Base-by-base conservation (phyloP, 2,797 vertebrate genomes). In the Arrhamphus sclerolepis region DNA sequence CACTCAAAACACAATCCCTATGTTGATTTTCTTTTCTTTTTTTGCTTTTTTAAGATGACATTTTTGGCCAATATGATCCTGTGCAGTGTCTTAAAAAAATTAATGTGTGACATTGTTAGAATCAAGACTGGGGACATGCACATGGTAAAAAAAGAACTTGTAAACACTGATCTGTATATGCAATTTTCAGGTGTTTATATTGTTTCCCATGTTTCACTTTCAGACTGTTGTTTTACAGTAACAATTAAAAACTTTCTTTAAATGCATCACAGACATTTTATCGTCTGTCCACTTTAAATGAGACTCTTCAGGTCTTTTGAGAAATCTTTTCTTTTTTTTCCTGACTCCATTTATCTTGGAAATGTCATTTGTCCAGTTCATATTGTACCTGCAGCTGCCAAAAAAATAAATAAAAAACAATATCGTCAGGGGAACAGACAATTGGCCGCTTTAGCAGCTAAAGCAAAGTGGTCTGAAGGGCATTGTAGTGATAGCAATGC, bases 201-300 rank as follows among this genome's bases (percentile, higher is more conserved):
- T 70, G 63, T 64, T 75, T n/a, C 73, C 50, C 66, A 53, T 48
- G 19, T 77, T 70, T 85, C 80, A 87, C 74, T 73, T 66, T 74
- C 60, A 72, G 50, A 71, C 66, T 10, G 19, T 77, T 85, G 76
- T 87, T 92, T 89, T 86, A 81, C 79, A 84, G 76, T 55, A 68
- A 86, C 70, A 89, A 92, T 91, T 87, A 92, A 92, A 55, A 20
- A 16, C 28, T 84, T 79, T 85, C 55, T 83, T 79, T 65, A 74
- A 79, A 80, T 49, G 49, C 81, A 66, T 46, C 51, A 13, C 44
- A 7, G n/a, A 29, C 14, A 44, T 20, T 3, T 1, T 6, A 21
- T 40, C 11, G 8, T 34, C 0, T 34, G 5, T 38, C 34, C 34
- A 38, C 34, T 5, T 16, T 13, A 5, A 16, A 38, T 14, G 14